A percentile compares a stretch with the other conserved stretches of the same genome.
phyloP scores from a whole-genome alignment of 2,113 vertebrate species.

The Chlamydotis undulata region DNA sequence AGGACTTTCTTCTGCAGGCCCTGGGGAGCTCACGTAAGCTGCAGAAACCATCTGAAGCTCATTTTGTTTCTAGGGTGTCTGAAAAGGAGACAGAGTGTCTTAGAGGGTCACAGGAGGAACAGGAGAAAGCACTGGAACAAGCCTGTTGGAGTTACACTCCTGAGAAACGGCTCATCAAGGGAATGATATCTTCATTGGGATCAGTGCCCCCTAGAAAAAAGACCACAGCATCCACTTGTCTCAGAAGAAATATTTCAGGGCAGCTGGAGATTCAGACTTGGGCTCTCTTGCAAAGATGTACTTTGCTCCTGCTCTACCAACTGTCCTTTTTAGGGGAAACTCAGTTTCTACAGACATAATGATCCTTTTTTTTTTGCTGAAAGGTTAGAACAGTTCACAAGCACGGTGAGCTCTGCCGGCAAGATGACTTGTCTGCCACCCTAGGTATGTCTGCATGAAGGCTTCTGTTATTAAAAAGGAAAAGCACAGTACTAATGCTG shows the following conservation, averaged over 20 bases:
- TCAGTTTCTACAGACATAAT: background rate
- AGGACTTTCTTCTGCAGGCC: background rate
- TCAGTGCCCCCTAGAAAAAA: background rate
- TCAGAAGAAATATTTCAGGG: background rate
- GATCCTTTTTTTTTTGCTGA: background rate
- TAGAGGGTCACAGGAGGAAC: background rate
- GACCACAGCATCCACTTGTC: background rate
- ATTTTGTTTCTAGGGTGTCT: background rate
- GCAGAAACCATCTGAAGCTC: background rate
- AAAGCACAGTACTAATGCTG: background rate
- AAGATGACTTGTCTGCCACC: background rate
- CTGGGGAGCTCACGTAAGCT: background rate
- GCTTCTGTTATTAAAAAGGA: background rate
- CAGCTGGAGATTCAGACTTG: background rate
- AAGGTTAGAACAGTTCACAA: constrained; percentile 1
- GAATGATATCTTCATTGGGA: background rate
- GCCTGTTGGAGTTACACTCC: background rate
- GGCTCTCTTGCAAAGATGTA: background rate
- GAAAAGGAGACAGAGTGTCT: background rate
- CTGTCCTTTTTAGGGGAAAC: background rate
- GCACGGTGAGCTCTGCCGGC: background rate
- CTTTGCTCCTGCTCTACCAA: background rate
- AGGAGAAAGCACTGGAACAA: background rate
- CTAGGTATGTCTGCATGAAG: background rate
- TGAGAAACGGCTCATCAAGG: background rate